Conservation (phyloP, 2,797 vertebrate genomes). For the Lophotriccus pileatus region DNA sequence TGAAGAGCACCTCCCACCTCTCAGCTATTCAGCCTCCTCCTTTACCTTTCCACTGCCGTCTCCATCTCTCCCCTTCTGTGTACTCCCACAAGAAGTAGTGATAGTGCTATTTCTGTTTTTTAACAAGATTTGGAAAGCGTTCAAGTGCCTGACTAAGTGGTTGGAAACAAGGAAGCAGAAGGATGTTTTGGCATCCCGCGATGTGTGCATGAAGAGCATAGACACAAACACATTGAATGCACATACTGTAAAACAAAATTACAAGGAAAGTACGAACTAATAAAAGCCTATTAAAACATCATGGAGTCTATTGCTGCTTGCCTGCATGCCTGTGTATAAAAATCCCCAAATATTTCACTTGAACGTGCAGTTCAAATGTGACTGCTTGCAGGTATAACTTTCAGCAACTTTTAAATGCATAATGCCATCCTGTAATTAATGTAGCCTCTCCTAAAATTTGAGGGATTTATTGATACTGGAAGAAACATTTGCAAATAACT, state of each 20-base stretch:
- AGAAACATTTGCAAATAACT: slow-evolving; percentile 72
- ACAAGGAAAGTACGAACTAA: slow-evolving; percentile 52
- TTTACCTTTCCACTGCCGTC: not conserved
- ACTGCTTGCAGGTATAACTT: slow-evolving; percentile 57
- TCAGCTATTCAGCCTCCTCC: fast-evolving
- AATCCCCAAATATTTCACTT: slow-evolving; percentile 33
- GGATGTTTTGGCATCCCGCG: slow-evolving; percentile 50
- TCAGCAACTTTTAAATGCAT: slow-evolving; percentile 61
- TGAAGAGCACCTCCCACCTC: not conserved
- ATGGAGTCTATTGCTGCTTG: not conserved
- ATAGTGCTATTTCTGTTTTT: slow-evolving; percentile 35
- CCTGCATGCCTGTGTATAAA: not conserved
- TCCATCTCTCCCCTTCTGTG: not conserved
- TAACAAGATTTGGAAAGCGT: slow-evolving; percentile 37
- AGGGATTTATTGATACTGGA: slow-evolving; percentile 72
- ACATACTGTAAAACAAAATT: slow-evolving; percentile 61
- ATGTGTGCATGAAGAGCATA: slow-evolving; percentile 44
- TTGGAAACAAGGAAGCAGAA: slow-evolving; percentile 60
- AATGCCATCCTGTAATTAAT: slow-evolving; percentile 68
- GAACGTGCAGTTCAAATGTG: not conserved
- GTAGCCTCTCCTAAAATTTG: slow-evolving; percentile 53
- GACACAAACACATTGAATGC: slow-evolving; percentile 54
- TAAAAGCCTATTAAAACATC: slow-evolving; percentile 55
- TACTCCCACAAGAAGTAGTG: not conserved
- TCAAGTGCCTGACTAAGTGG: slow-evolving; percentile 45